These are phyloP conservation scores for Psettodes erumei DNA, from an alignment of 2,113 vertebrate species.

Conservation along the genomic window DNA sequence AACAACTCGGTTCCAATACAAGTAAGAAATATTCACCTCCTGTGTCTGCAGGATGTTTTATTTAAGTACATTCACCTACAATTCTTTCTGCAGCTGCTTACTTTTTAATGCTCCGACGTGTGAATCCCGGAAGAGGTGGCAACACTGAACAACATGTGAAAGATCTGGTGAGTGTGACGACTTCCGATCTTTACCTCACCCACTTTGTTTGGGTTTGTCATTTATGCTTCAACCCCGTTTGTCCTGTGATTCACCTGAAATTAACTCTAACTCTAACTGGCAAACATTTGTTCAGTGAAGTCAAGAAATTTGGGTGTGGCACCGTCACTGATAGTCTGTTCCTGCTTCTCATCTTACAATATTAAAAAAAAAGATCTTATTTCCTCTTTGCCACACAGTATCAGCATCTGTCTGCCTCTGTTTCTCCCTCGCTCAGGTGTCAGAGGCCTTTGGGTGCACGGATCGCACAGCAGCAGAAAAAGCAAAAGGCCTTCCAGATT, in stretches of 20 bases:
- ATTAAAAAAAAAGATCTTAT: too few species aligned
- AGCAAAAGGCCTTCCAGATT: neutral
- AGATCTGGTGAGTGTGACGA: conserved; percentile 58
- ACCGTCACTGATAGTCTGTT: neutral
- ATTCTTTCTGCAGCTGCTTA: conserved; percentile 61
- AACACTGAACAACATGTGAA: conserved; percentile 28
- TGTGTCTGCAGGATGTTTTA: neutral
- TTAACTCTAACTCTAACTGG: neutral
- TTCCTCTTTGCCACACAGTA: neutral
- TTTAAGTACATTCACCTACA: neutral
- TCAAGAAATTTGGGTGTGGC: neutral
- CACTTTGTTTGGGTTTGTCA: neutral
- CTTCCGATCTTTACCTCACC: neutral
- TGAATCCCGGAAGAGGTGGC: neutral
- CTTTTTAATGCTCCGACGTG: conserved; percentile 72
- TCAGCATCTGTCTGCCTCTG: conserved; percentile 13
- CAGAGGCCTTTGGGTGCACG: conserved; percentile 42
- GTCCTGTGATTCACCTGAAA: neutral
- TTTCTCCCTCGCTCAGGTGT: conserved; percentile 56
- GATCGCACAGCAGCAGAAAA: neutral
- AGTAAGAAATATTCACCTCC: conserved; percentile 55
- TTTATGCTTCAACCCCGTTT: neutral
- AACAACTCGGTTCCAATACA: conserved; percentile 62
- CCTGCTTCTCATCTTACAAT: too few species aligned
- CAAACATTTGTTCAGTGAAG: neutral